Evolutionary conservation across 2,888 invertebrate species (phyloP), one percentile per base, ranked within the genome.

Genomic region (Neoscelio sp.): DNA sequence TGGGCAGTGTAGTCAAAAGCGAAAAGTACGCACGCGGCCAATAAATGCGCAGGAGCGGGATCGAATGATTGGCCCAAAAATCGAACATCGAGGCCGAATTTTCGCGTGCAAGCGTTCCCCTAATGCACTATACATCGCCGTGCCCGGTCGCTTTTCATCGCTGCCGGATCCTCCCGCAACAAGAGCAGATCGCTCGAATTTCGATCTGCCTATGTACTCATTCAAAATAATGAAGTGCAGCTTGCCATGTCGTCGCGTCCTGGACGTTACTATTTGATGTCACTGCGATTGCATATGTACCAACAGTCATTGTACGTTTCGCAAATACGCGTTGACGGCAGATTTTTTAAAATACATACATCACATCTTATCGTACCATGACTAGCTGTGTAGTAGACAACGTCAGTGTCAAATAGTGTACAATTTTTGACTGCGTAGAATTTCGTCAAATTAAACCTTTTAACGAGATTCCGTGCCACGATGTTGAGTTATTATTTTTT

Each of bases 211-310:
- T 33, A 58, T 67, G 50, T 58, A 62, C 18, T 67, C 80, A 70
- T 80, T 65, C 73, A 82, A 84, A 86, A 83, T 86, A 86, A 86
- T 86, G 81, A 86, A 86, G 82, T 70, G 83, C 78, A 76, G 82
- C 78, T 82, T 68, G 80, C 80, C 80, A 81, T 70, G 60, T 67
- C 78, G 78, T 52, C 74, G 48, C 71, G 73, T 73, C 75, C 82
- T 78, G 84, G 82, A 83, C 81, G 82, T 83, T 84, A 87, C 86
- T 86, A 86, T 87, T 87, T 86, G 82, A 84, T 86, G 84, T 80
- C 80, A 78, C 74, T 80, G 77, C 84, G 84, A 83, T 80, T 82
- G 80, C 54, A 12, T 64, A 74, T 60, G 78, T 67, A 76, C 73
- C 65, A 71, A 67, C 56, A n/a, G 30, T 26, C n/a, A 68, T 46